Base-by-base conservation (phyloP, 1,140 invertebrate genomes). In the Episyrphus balteatus region DNA sequence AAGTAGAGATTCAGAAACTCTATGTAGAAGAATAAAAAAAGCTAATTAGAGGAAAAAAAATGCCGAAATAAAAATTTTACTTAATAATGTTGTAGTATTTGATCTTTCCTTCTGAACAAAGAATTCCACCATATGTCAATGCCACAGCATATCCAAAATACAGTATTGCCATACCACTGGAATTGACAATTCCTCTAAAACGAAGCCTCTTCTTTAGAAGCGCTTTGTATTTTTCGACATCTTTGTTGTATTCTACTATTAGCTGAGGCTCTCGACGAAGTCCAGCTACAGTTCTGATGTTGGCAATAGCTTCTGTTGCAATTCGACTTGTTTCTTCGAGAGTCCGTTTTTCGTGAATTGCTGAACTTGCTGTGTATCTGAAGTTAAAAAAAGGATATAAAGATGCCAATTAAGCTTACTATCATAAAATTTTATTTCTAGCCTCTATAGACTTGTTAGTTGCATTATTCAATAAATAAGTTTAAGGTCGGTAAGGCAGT, bases 141-240 rank as follows among this genome's bases (percentile, higher is more conserved):
- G 82, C 80, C 5, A 84, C 72, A 6, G 85, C 84, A 66, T 92
- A 93, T 0, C 86, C 85, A 52, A 88, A 86, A 54, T 86, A 84
- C 26, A 87, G 84, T 0, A 86, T 74, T 3, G 80, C 79, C 65
- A 91, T 86, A 0, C 86, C 83, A 54, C 88, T 75, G 2, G 85
- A 84, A 61, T 88, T 89, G 5, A 88, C 79, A n/a, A 82, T 44
- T 12, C 87, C 83, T 18, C 85, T 71, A 48, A 84, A 71, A 17
- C 83, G 77, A n/a, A 84, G 70, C 14, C 78, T 80, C 26, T 66
- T 73, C 17, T 77, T 72, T 1, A 78, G 76, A n/a, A 73, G 72
- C 21, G 56, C 55, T 0, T 72, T 66, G 6, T 81, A 76, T 2
- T 68, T 62, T 7, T 70, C 68, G 7, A 83, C 64, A 37, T 81